Evolutionary conservation across 2,113 vertebrate species (phyloP).

Genomic region (Pao palembangensis): DNA sequence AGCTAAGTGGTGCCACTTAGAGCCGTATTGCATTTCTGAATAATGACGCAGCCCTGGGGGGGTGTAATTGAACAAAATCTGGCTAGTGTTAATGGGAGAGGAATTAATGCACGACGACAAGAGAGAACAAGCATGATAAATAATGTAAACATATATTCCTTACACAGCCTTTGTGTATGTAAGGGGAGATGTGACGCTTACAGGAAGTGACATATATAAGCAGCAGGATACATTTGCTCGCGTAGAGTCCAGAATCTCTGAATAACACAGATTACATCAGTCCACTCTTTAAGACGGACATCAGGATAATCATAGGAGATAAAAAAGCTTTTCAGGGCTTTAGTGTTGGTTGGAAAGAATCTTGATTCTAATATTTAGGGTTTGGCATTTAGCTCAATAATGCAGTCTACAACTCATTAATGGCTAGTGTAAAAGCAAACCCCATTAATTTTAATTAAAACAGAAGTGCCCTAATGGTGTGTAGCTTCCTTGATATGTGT

Average conservation of each 20-base stretch:
- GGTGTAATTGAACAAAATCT: conserved; percentile 26
- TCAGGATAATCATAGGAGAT: conserved; percentile 20
- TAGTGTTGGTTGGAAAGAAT: conserved; percentile 6
- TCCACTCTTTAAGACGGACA: conserved; percentile 21
- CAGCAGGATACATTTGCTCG: conserved; percentile 55
- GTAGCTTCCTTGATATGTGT: conserved; percentile 67
- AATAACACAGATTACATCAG: conserved; percentile 28
- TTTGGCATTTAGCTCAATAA: conserved; percentile 45
- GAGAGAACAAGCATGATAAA: conserved; percentile 35
- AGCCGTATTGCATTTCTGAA: neutral
- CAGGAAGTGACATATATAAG: conserved; percentile 19
- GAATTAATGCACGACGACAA: conserved; percentile 36
- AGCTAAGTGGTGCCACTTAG: no score
- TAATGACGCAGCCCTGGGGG: neutral
- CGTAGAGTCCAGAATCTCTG: conserved; percentile 33
- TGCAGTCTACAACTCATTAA: neutral
- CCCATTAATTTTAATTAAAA: conserved; percentile 41
- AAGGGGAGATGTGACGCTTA: conserved; percentile 4
- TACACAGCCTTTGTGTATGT: conserved; percentile 27
- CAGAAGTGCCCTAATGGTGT: conserved; percentile 61
- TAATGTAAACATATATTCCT: conserved; percentile 57
- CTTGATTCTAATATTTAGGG: conserved; percentile 11
- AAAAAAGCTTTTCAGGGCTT: conserved; percentile 43
- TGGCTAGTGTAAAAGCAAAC: conserved; percentile 26
- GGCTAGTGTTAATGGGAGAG: conserved; percentile 39